Base-by-base conservation (phyloP, 2,888 invertebrate genomes). In the Cheiracanthium punctorium region DNA sequence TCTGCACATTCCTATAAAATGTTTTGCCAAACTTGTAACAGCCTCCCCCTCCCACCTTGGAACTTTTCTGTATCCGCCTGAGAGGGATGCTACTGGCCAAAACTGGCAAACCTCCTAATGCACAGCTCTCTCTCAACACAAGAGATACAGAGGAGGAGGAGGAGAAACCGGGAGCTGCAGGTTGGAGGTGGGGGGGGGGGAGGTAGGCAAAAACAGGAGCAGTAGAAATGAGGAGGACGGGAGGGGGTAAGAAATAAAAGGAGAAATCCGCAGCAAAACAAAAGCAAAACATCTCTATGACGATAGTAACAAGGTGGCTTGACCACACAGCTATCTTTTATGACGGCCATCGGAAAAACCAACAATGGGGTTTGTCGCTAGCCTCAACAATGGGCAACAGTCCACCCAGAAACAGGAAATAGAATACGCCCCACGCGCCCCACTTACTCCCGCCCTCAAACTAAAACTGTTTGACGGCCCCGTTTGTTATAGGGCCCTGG, bases 251-350 rank as follows among this genome's bases (percentile, higher is more conserved):
- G 24, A 8, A 37, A 72, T 64, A 41, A 33, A 24, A 32, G 32
- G 30, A 43, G 48, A 52, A 58, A 32, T 30, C 29, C n/a, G 32
- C 52, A 64, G 64, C 64, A 65, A 64, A 79, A 73, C 67, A 73
- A 79, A 79, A 73, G 52, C 73, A 84, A 79, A 84, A 73, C 48
- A 28, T 77, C 48, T 69, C 67, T 74, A 73, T 72, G 77, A 69
- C 79, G 79, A 79, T 80, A 85, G 82, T 77, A 84, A 84, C 82
- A 84, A 84, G 84, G 84, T 85, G 79, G 72, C 82, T 70, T 85
- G 84, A 79, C 84, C 84, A 80, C 84, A 77, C 58, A 58, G 84
- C 84, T 85, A 85, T 79, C 79, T 80, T 79, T 85, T 79, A 79
- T 79, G 79, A 73, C 33, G 73, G 69, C 77, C 79, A 79, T 79